Percentiles rank a stretch among this genome's conserved stretches.
phyloP scores from a whole-genome alignment of 2,113 vertebrate species.

The Elanoides forficatus region DNA sequence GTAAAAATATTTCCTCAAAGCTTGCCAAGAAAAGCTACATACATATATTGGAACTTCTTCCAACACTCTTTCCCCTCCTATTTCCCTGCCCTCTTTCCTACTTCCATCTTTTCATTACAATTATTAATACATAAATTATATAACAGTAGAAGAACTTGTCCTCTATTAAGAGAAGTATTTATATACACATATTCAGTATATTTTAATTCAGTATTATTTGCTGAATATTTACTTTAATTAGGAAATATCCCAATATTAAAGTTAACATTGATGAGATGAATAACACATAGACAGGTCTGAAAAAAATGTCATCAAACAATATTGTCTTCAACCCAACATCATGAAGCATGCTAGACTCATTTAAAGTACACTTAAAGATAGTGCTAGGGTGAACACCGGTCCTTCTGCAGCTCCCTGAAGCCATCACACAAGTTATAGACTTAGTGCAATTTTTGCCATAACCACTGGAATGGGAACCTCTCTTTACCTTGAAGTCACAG shows the following conservation, averaged over 20 bases:
- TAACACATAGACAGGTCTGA: background rate
- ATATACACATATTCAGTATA: background rate
- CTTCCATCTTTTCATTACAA: background rate
- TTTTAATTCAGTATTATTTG: background rate
- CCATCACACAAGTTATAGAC: background rate
- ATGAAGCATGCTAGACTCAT: background rate
- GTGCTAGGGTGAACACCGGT: background rate
- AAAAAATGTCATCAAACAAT: background rate
- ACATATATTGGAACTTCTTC: background rate
- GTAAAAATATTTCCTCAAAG: background rate
- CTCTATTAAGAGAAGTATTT: background rate
- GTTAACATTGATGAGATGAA: background rate
- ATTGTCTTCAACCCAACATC: background rate
- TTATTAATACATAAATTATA: background rate
- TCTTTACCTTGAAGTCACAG: background rate
- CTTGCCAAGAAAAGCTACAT: background rate
- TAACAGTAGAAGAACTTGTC: background rate
- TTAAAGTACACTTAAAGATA: background rate
- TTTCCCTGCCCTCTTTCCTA: no score
- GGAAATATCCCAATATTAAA: background rate
- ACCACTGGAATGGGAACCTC: background rate
- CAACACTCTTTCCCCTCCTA: background rate
- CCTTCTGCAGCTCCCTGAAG: background rate
- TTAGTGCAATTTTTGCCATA: background rate
- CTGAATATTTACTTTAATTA: background rate